Percentiles rank a stretch among this genome's conserved stretches.
Conservation (phyloP, 2,797 vertebrate genomes). For the Coregonus sp. region DNA sequence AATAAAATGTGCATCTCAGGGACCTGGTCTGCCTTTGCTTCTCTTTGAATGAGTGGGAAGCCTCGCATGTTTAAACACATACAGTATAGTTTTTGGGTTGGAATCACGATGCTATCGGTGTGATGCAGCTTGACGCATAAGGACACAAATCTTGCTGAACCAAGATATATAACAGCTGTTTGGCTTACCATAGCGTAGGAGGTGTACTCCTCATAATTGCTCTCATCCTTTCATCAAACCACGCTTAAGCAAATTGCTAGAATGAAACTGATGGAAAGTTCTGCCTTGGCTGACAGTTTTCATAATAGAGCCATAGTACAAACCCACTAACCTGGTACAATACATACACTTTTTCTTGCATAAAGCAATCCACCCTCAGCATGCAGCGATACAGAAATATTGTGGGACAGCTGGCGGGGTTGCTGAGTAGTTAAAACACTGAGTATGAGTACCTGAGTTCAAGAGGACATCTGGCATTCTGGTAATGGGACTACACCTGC, state of each 20-base stretch:
- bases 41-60: not conserved
- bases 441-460: constrained; percentile 13
- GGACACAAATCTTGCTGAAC: constrained; percentile 17
- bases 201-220: constrained; percentile 20
- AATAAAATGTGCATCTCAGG: not conserved
- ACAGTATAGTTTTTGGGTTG: not conserved
- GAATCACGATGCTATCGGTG: not conserved
- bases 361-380: constrained; percentile 4
- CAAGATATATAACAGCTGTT: constrained; percentile 30
- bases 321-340: not conserved
- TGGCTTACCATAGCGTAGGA: not conserved
- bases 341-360: not conserved
- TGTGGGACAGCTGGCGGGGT: constrained; percentile 20
- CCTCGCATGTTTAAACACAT: not conserved
- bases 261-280: not conserved
- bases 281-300: constrained; percentile 9
- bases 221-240: constrained; percentile 30
- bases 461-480: constrained; percentile 63
- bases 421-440: constrained; percentile 33
- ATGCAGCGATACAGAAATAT: constrained; percentile 5
- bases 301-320: not conserved
- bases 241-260: constrained; percentile 20
- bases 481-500: constrained; percentile 62
- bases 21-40: not conserved
- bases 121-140: not conserved